Conservation (phyloP, 2,797 vertebrate genomes). For the Lophius americanus region DNA sequence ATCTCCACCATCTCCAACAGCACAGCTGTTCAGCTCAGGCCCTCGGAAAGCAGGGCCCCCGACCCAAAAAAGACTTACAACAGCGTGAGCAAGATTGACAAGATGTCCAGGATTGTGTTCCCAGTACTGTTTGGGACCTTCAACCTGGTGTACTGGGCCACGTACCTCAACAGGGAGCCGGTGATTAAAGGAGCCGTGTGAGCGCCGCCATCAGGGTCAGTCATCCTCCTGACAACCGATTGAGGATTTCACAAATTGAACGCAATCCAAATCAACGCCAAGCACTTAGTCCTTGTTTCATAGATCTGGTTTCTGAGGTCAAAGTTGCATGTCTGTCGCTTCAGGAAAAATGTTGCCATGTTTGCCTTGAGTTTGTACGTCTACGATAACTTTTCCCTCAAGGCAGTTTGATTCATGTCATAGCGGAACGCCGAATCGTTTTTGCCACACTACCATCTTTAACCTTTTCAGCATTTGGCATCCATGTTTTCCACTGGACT, state of each 20-base stretch:
- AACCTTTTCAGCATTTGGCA: slow-evolving; percentile 75
- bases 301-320: slow-evolving; percentile 59
- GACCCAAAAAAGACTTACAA: slow-evolving; percentile 99
- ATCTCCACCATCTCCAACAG: slow-evolving; percentile 89
- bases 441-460: slow-evolving; percentile 19
- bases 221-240: slow-evolving; percentile 22
- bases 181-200: slow-evolving; percentile 89
- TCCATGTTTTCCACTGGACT: slow-evolving; percentile 62
- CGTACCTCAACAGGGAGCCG: slow-evolving; percentile 96
- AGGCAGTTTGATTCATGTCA: slow-evolving; percentile 68
- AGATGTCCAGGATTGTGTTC: slow-evolving; percentile 97
- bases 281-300: slow-evolving; percentile 78
- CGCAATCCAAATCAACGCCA: slow-evolving; percentile 76
- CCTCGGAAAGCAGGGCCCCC: slow-evolving; percentile 86
- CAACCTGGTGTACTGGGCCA: slow-evolving; percentile 98
- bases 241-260: slow-evolving; percentile 79
- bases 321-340: slow-evolving; percentile 88
- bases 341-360: slow-evolving; percentile 83
- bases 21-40: slow-evolving; percentile 84
- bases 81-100: slow-evolving; percentile 98
- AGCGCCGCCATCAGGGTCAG: slow-evolving; percentile 70
- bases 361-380: slow-evolving; percentile 88
- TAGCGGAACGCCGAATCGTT: slow-evolving; percentile 33
- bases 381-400: slow-evolving; percentile 71
- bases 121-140: slow-evolving; percentile 96